Percentiles rank a stretch among this genome's conserved stretches.
These are phyloP conservation scores for Ganaspis sp. DNA, from an alignment of 1,140 invertebrate species.

Conservation along the genomic window DNA sequence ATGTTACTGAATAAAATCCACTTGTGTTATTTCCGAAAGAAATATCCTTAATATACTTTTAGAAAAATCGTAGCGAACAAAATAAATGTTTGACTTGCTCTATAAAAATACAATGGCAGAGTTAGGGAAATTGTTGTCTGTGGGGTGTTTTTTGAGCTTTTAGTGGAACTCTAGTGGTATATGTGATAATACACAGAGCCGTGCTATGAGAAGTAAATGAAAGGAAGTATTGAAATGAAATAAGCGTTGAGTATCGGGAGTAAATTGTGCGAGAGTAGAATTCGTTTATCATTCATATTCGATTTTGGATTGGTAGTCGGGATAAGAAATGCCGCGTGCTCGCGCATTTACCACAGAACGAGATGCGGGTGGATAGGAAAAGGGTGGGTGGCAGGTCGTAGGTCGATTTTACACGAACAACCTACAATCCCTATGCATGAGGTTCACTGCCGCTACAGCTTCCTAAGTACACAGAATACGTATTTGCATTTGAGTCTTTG, in stretches of 20 bases:
- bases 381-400: conserved; percentile 43
- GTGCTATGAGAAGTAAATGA: not conserved
- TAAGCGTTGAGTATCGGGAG: not conserved
- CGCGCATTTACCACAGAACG: conserved; percentile 40
- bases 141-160: not conserved
- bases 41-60: no score
- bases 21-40: no score
- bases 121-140: not conserved
- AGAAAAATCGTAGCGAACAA: no score
- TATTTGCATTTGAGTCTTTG: conserved; percentile 75
- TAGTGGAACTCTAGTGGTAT: no score
- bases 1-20: no score
- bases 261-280: conserved; percentile 1
- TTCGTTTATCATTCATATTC: not conserved
- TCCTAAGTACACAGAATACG: conserved; percentile 74
- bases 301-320: not conserved
- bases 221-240: conserved; percentile 11
- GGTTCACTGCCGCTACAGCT: conserved; percentile 69
- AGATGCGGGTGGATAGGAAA: conserved; percentile 33
- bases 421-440: conserved; percentile 75
- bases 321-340: conserved; percentile 34
- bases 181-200: no score
- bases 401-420: conserved; percentile 67
- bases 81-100: no score
- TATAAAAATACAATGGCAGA: no score